These are phyloP conservation scores for Nephrotoma flavescens DNA, from an alignment of 2,888 invertebrate species.

Conservation along the genomic window DNA sequence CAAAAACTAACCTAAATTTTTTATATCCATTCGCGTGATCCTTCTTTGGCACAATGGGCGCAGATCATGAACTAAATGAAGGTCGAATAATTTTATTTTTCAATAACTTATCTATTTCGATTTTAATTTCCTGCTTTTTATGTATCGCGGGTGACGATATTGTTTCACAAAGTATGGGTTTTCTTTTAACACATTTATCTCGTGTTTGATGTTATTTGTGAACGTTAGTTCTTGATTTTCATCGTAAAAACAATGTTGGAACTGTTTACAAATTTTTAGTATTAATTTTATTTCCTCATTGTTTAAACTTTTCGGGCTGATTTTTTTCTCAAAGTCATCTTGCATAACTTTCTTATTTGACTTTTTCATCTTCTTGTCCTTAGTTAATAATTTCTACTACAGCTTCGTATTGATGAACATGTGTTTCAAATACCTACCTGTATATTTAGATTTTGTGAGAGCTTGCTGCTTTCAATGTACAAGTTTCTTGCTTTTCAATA, in stretches of 20 bases:
- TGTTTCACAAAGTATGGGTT: neutral
- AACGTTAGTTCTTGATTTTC: neutral
- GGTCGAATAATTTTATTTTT: neutral
- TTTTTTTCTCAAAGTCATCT: neutral
- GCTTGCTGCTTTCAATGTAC: no score
- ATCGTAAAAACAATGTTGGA: neutral
- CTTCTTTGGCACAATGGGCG: neutral
- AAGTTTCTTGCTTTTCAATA: no score
- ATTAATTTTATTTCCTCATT: neutral
- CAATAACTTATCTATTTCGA: neutral
- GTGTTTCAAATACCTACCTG: no score
- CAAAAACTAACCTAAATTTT: neutral
- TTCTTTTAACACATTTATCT: neutral
- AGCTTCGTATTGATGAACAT: no score
- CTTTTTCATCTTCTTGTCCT: no score
- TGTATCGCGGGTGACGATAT: no score
- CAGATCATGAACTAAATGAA: neutral
- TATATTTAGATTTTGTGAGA: no score
- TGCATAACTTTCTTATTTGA: neutral
- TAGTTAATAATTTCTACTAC: no score
- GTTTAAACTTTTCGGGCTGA: neutral
- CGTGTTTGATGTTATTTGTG: no score
- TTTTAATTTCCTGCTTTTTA: no score
- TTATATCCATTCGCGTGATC: neutral
- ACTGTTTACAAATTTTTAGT: neutral